phyloP scores from a whole-genome alignment of 2,113 vertebrate species.

The Thunnus thynnus region DNA sequence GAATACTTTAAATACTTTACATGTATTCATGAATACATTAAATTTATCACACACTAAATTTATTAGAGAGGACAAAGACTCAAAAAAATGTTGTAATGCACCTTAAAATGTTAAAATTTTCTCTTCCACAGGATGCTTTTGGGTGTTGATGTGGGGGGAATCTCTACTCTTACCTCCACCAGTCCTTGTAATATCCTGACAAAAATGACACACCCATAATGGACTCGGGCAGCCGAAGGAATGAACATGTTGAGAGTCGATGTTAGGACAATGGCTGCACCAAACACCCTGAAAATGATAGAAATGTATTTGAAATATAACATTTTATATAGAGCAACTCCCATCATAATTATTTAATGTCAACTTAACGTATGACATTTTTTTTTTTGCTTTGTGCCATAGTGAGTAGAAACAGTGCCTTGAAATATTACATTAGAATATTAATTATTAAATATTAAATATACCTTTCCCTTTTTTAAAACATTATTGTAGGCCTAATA shows the following conservation, averaged over 20 bases:
- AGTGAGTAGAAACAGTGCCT: not conserved
- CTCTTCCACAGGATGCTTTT: too few relatives aligned
- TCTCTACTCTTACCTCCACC: constrained; percentile 90
- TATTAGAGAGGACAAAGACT: not conserved
- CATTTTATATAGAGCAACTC: not conserved
- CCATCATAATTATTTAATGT: not conserved
- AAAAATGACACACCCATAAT: constrained; percentile 98
- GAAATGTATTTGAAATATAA: constrained; percentile 5
- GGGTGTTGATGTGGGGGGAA: not conserved
- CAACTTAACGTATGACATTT: not conserved
- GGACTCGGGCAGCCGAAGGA: constrained; percentile 93
- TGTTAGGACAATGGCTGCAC: constrained; percentile 95
- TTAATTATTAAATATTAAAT: not conserved
- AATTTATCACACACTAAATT: not conserved
- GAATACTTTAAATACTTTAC: not conserved
- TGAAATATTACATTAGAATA: not conserved
- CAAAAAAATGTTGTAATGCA: not conserved
- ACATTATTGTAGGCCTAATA: not conserved
- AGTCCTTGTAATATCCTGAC: constrained; percentile 98
- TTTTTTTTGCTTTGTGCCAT: not conserved
- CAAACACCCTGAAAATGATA: constrained; percentile 93
- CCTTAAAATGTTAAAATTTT: not conserved
- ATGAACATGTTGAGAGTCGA: constrained; percentile 98
- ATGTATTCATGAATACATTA: not conserved
- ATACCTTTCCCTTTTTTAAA: not conserved